A percentile compares a stretch with the other conserved stretches of the same genome.
Evolutionary conservation across 2,797 vertebrate species (phyloP).

Genomic region (Myripristis jacobus): DNA sequence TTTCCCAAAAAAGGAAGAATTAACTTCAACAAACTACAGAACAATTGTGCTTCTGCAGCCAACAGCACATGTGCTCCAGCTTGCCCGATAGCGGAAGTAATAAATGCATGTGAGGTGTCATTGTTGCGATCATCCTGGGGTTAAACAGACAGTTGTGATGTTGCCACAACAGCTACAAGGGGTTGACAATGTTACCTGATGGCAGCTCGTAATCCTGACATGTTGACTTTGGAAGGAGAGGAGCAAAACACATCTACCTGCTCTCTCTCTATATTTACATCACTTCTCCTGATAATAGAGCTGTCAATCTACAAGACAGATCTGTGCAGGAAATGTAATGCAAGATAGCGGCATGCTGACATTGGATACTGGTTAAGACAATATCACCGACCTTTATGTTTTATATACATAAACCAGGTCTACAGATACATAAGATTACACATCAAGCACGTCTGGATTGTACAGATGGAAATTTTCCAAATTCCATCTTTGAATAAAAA

Average conservation of each 20-base stretch:
- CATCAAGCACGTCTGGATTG: not conserved
- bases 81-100: constrained; percentile 1
- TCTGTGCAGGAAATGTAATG: not conserved
- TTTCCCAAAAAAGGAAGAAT: not conserved
- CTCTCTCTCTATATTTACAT: not conserved
- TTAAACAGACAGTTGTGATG: constrained; percentile 7
- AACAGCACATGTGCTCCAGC: not conserved
- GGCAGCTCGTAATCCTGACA: constrained; percentile 26
- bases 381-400: not conserved
- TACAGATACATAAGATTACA: not conserved
- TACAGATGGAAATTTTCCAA: not conserved
- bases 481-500: not conserved
- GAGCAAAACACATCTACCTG: not conserved
- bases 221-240: constrained; percentile 35
- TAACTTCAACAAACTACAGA: not conserved
- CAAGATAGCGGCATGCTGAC: not conserved
- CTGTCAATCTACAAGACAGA: no score
- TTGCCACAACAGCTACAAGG: constrained; percentile 2
- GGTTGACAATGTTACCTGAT: constrained; percentile 1
- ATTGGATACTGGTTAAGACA: not conserved
- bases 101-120: constrained; percentile 2
- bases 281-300: not conserved
- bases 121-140: not conserved
- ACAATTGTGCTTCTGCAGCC: not conserved
- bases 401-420: not conserved